These are phyloP conservation scores for Scrobipalpa atriplicella DNA, from an alignment of 2,888 invertebrate species.

Conservation along the genomic window DNA sequence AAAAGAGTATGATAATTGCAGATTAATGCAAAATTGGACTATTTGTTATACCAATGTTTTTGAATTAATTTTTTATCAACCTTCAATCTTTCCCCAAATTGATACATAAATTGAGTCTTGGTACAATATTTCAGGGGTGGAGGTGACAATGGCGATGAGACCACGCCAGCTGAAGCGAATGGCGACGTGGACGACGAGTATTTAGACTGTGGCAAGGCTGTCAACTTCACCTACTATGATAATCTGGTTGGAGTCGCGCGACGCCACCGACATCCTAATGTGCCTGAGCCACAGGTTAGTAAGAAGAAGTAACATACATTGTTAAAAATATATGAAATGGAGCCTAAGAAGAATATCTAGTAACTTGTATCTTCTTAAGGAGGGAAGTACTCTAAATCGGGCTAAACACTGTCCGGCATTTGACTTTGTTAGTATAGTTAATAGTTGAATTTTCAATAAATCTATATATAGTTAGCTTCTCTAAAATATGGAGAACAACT, in stretches of 20 bases:
- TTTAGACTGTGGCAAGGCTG: conserved; percentile 92
- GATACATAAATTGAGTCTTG: not conserved
- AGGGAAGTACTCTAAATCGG: no score
- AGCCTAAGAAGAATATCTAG: no score
- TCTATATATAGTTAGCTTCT: no score
- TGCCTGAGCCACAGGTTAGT: conserved; percentile 90
- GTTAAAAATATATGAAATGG: no score
- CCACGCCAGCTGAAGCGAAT: conserved; percentile 57
- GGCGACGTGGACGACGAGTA: conserved; percentile 83
- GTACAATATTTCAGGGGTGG: conserved; percentile 14
- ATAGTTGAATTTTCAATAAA: no score
- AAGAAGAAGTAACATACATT: not conserved
- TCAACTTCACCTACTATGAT: conserved; percentile 95
- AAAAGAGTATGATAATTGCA: no score
- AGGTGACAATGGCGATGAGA: conserved; percentile 64
- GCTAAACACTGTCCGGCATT: no score
- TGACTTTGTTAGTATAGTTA: no score
- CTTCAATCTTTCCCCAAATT: not conserved
- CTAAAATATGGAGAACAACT: no score
- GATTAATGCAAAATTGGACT: no score
- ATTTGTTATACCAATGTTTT: not conserved
- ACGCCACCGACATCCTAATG: conserved; percentile 90
- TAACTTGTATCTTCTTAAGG: no score
- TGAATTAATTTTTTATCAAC: not conserved
- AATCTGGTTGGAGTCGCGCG: conserved; percentile 93